A percentile compares a stretch with the other conserved stretches of the same genome.
Conservation (phyloP, 2,113 vertebrate species). For the Dissostichus mawsoni region DNA sequence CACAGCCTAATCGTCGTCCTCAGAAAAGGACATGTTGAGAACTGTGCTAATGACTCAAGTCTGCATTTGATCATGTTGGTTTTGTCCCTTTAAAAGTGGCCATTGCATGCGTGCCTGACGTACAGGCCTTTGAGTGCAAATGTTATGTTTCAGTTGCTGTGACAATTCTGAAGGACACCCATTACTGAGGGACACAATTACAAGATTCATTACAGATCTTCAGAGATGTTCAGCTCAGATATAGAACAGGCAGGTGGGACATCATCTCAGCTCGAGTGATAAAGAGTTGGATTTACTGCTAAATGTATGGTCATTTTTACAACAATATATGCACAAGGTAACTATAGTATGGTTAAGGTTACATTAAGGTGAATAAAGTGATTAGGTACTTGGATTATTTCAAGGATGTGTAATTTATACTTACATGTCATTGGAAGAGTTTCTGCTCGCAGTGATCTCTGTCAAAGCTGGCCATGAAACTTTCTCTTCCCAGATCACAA, state of each 20-base stretch:
- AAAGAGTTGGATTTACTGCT: neutral
- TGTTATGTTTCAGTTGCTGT: neutral
- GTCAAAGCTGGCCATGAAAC: neutral
- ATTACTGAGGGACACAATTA: constrained; percentile 13
- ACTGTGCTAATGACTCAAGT: neutral
- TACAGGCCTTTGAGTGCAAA: constrained; percentile 1
- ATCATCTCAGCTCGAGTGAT: neutral
- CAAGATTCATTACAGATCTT: neutral
- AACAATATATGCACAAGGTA: too few relatives aligned
- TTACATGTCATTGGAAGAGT: neutral
- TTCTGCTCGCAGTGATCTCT: neutral
- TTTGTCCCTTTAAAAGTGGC: neutral
- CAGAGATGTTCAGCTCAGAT: neutral
- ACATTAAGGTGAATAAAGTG: too few relatives aligned
- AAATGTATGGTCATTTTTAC: too few relatives aligned
- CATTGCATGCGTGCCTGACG: accelerated
- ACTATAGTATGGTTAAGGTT: too few relatives aligned
- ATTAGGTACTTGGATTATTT: too few relatives aligned
- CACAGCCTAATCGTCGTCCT: neutral
- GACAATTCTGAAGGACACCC: constrained; percentile 5
- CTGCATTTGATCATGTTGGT: neutral
- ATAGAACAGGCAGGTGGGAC: neutral
- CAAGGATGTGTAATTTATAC: neutral
- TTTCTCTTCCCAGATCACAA: too few relatives aligned
- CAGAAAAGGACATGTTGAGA: neutral